phyloP scores from a whole-genome alignment of 1,140 invertebrate species.

The Atta cephalotes region DNA sequence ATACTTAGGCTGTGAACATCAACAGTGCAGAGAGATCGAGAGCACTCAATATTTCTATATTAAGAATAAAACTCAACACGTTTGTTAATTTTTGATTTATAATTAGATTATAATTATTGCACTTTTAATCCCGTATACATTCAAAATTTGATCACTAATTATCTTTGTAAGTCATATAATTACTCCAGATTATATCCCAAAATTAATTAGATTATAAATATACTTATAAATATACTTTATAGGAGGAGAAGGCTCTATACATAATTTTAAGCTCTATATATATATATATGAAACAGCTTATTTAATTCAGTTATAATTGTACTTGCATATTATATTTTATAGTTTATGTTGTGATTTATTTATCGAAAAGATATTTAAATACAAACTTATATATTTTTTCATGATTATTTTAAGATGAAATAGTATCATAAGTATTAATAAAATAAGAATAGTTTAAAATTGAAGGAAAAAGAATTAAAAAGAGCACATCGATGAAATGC shows the following conservation, averaged over 20 bases:
- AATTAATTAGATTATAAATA: constrained; percentile 9
- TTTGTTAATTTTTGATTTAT: constrained; percentile 1
- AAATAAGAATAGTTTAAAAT: not conserved
- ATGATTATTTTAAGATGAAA: not conserved
- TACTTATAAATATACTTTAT: not conserved
- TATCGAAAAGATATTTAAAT: constrained; percentile 1
- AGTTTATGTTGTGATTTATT: not conserved
- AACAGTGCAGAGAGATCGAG: not conserved
- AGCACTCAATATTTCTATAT: constrained; percentile 13
- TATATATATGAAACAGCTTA: not conserved
- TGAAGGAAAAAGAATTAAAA: not conserved
- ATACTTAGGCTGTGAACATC: constrained; percentile 57
- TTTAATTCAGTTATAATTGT: not conserved
- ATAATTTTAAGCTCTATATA: constrained; percentile 2
- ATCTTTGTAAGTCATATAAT: not conserved
- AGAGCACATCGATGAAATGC: not conserved
- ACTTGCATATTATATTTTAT: constrained; percentile 3
- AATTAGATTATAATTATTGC: not conserved
- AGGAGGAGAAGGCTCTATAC: not conserved
- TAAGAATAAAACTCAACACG: constrained; percentile 25
- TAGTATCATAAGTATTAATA: not conserved
- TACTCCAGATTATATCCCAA: not conserved
- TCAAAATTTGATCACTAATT: not conserved
- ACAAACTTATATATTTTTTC: not conserved
- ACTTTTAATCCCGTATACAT: not conserved